Evolutionary conservation across 1,140 invertebrate species (phyloP).

Genomic region (Adoxophyes honmai): DNA sequence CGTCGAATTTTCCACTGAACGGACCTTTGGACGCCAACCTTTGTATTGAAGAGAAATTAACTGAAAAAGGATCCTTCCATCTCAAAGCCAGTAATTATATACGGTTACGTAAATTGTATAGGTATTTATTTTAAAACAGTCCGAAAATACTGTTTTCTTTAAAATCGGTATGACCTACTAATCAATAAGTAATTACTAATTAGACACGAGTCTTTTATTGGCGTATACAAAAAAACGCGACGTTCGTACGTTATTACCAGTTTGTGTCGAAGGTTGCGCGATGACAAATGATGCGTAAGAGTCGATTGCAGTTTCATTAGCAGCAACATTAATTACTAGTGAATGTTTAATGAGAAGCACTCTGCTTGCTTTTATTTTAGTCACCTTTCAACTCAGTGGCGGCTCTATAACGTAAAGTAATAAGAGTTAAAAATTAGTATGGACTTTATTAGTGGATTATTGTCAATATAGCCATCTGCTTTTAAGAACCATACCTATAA

Average conservation of each 20-base stretch:
- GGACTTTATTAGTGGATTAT: no score
- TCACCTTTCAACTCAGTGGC: no score
- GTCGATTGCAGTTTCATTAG: conserved; percentile 64
- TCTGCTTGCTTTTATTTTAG: conserved; percentile 33
- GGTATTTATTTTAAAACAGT: no score
- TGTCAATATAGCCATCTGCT: no score
- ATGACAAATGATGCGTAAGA: conserved; percentile 71
- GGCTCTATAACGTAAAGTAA: no score
- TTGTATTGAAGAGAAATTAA: conserved; percentile 62
- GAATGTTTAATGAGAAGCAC: conserved; percentile 59
- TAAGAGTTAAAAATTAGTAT: no score
- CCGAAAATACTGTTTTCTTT: no score
- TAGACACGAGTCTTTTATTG: conserved; percentile 10
- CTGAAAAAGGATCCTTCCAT: conserved; percentile 58
- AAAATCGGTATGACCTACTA: no score
- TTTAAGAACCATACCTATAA: no score
- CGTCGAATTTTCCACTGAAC: conserved; percentile 71
- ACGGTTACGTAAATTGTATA: conserved; percentile 31
- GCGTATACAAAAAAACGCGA: conserved; percentile 25
- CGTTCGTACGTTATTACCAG: conserved; percentile 48
- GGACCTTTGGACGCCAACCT: conserved; percentile 58
- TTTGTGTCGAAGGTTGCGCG: conserved; percentile 45
- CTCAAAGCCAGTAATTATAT: conserved; percentile 48
- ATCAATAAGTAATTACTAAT: not conserved
- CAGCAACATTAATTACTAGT: conserved; percentile 64